Evolutionary conservation across 1,140 invertebrate species (phyloP), one percentile per base, ranked within the genome.

Genomic region (Microplitis mediator): DNA sequence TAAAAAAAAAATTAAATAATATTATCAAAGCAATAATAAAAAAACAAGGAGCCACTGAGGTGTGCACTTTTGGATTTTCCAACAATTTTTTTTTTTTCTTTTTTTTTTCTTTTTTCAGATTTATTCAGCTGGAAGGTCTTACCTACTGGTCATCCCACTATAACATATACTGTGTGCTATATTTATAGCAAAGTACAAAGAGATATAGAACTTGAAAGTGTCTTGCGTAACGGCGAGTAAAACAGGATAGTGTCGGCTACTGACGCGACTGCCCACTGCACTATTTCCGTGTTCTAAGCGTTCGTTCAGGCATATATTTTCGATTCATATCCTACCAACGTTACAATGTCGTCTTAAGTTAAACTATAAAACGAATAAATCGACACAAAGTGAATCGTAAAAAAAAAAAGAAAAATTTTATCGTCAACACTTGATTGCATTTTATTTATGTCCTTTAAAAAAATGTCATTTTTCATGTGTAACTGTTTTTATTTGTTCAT

Each of bases 221-320:
- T 79, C 75, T 84, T 83, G 78, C 75, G 78, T 79, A 84, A 84
- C 78, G 51, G 39, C 65, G 79, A 71, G 74, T 74, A 73, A 75
- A 80, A 77, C 75, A 76, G 72, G 73, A 78, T 76, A 76, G 76
- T 74, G 78, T 77, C 72, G 77, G 80, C 72, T 80, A 80, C 76
- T 75, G 71, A 50, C 45, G 66, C 77, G 71, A 34, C 75, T 81
- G 75, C 75, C 80, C 78, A 79, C 39, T 45, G 39, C 6, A 45
- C 81, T 81, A 81, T 83, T 83, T 84, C 82, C 82, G 82, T 81
- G 81, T 84, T 82, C 78, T 75, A 69, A 70, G 8, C 62, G 31
- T 5, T 54, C 65, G 65, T 50, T 67, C 71, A 51, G 51, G 73
- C 65, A 63, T 73, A 65, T 58, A 71, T 72, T 72, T 73, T 66